A percentile compares a stretch with the other conserved stretches of the same genome.
Conservation (phyloP, 2,113 vertebrate species). For the Crypturellus undulatus region DNA sequence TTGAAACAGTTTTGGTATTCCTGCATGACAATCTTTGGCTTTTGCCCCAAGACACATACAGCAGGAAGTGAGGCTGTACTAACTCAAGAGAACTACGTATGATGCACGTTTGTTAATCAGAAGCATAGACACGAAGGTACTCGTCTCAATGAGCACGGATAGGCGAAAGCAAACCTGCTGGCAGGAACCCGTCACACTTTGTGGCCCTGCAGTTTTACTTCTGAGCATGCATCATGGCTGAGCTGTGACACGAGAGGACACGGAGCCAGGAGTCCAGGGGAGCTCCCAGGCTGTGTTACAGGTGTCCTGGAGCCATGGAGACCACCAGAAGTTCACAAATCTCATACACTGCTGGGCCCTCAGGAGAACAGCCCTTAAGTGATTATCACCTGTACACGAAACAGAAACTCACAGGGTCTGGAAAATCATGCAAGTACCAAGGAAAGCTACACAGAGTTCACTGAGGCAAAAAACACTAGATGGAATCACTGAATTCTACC, state of each 20-base stretch:
- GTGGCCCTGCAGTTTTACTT: background rate
- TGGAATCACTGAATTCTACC: background rate
- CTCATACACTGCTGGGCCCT: background rate
- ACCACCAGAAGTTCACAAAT: background rate
- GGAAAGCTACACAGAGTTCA: background rate
- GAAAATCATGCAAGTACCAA: background rate
- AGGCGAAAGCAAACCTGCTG: background rate
- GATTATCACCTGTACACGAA: background rate
- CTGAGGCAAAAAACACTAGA: background rate
- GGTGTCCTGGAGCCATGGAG: background rate
- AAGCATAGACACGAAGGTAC: background rate
- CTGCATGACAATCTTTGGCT: background rate
- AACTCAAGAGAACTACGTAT: background rate
- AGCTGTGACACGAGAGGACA: background rate
- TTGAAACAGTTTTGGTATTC: background rate
- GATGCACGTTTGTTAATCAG: background rate
- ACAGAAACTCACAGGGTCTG: background rate
- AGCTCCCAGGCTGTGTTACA: rapidly evolving
- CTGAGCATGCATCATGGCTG: background rate
- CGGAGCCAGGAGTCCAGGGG: background rate
- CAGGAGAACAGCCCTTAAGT: background rate
- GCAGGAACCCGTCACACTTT: background rate
- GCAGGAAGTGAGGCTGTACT: background rate
- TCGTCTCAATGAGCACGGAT: background rate
- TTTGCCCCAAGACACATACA: background rate